Conservation (phyloP, 2,888 invertebrate genomes). For the Drosophila kuntzei region DNA sequence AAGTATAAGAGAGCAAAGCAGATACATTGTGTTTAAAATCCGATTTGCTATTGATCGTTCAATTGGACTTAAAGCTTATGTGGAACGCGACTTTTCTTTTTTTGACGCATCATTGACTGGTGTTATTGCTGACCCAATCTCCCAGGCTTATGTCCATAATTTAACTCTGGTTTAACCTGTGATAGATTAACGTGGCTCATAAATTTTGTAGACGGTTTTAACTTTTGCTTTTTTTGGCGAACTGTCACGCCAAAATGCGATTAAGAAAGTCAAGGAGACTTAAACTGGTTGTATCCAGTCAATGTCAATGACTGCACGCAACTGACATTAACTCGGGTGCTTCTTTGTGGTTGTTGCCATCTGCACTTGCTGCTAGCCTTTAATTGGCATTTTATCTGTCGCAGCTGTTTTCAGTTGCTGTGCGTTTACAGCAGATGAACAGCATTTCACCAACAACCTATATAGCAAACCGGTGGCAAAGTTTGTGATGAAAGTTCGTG, state of each 20-base stretch:
- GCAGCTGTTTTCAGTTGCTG: constrained; percentile 28
- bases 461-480: constrained; percentile 44
- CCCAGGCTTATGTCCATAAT: background rate
- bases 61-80: background rate
- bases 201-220: constrained; percentile 4
- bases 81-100: background rate
- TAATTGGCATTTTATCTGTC: constrained; percentile 53
- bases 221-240: constrained; percentile 50
- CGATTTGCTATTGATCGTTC: background rate
- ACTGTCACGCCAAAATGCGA: constrained; percentile 55
- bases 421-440: constrained; percentile 23
- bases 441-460: constrained; percentile 41
- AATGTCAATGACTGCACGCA: constrained; percentile 51
- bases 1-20: background rate
- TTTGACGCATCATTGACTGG: background rate
- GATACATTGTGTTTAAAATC: background rate
- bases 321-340: constrained; percentile 26
- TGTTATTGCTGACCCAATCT: background rate
- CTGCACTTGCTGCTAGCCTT: constrained; percentile 15
- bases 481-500: constrained; percentile 55
- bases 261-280: constrained; percentile 61
- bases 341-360: constrained; percentile 49
- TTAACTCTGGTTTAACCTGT: background rate
- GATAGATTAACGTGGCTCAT: background rate
- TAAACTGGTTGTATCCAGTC: constrained; percentile 52